Percentiles rank a stretch among this genome's conserved stretches.
These are phyloP conservation scores for Athalia rosae DNA, from an alignment of 2,888 invertebrate genomes.

Conservation along the genomic window DNA sequence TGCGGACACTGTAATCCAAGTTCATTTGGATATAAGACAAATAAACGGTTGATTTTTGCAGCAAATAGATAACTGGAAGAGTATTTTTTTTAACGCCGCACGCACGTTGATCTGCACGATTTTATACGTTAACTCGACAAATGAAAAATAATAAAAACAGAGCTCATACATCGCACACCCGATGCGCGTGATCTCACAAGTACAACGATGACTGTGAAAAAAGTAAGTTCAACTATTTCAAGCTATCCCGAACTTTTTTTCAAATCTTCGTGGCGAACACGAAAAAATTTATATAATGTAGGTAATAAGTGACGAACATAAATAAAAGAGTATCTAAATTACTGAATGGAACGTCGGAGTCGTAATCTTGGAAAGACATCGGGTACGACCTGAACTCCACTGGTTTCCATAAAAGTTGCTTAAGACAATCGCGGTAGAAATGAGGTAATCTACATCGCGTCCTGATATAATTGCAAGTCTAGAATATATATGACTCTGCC, in stretches of 20 bases:
- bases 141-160: too few species aligned
- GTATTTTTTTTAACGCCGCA: slow-evolving; percentile 2
- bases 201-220: background rate
- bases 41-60: background rate
- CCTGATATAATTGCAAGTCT: slow-evolving; percentile 27
- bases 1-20: background rate
- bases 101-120: background rate
- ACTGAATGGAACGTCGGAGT: background rate
- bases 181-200: background rate
- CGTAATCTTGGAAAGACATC: background rate
- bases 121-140: too few species aligned
- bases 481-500: too few species aligned
- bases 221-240: background rate
- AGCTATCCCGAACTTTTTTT: background rate
- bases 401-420: slow-evolving; percentile 15
- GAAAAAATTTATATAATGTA: too few species aligned
- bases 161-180: too few species aligned
- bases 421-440: background rate
- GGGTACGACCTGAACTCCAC: slow-evolving; percentile 2
- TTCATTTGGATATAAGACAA: background rate
- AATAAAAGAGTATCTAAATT: background rate
- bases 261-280: too few species aligned
- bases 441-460: slow-evolving; percentile 27
- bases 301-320: too few species aligned
- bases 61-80: background rate